Percentiles rank a stretch among this genome's conserved stretches.
These are phyloP conservation scores for zebrafish (Danio rerio) DNA, from an alignment of 2,113 vertebrate species.

Conservation along the genomic window GRCz12tu NC_133198.1:39573501-39574000, in stretches of 20 bases:
- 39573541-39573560: no score
- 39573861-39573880: conserved; percentile 12
- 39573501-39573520: no score
- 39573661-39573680: conserved; percentile 49
- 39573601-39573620: not conserved
- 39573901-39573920: not conserved
- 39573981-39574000: no score
- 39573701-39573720: conserved; percentile 61
- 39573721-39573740: conserved; percentile 63
- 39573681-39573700: conserved; percentile 53
- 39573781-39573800: conserved; percentile 57
- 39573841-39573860: conserved; percentile 37
- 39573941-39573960: no score
- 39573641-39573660: conserved; percentile 65
- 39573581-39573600: no score
- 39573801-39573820: conserved; percentile 59
- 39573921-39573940: not conserved
- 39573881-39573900: not conserved
- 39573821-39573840: conserved; percentile 65
- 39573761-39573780: conserved; percentile 63
- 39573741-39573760: conserved; percentile 74
- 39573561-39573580: no score
- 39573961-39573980: no score
- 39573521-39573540: no score
- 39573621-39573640: not conserved